Evolutionary conservation across 2,888 invertebrate genomes (phyloP).

Genomic region (Galeopsomyia nigrocyanea): DNA sequence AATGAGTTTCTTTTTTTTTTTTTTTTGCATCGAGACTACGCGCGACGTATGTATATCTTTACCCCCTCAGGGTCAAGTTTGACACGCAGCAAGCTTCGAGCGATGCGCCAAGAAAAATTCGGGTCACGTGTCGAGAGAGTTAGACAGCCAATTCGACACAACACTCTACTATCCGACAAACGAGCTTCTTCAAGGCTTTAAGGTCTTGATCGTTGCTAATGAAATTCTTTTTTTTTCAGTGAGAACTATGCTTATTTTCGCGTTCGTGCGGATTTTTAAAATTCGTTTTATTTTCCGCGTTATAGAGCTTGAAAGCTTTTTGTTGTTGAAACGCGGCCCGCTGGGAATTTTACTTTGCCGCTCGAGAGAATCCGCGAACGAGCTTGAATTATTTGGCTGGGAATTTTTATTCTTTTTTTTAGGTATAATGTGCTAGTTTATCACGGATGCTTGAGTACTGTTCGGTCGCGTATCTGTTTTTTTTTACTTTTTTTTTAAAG

Average conservation of each 20-base stretch:
- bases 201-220: constrained; percentile 50
- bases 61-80: constrained; percentile 54
- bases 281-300: not conserved
- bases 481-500: too few species aligned
- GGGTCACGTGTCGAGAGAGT: constrained; percentile 49
- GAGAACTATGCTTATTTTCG: constrained; percentile 29
- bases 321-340: too few species aligned
- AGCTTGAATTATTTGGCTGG: too few species aligned
- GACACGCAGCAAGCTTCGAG: constrained; percentile 42
- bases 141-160: constrained; percentile 50
- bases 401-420: too few species aligned
- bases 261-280: not conserved
- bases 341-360: too few species aligned
- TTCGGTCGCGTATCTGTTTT: too few species aligned
- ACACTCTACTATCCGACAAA: constrained; percentile 1
- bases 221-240: not conserved
- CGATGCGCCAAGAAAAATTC: constrained; percentile 50
- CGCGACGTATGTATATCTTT: constrained; percentile 10
- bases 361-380: too few species aligned
- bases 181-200: constrained; percentile 48
- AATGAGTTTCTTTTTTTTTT: too few species aligned
- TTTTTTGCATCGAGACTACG: too few species aligned
- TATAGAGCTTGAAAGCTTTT: not conserved
- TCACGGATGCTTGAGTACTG: too few species aligned
- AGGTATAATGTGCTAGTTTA: too few species aligned